A percentile compares a stretch with the other conserved stretches of the same genome.
Conservation (phyloP, 1,140 invertebrate species). For the Contarinia nasturtii region DNA sequence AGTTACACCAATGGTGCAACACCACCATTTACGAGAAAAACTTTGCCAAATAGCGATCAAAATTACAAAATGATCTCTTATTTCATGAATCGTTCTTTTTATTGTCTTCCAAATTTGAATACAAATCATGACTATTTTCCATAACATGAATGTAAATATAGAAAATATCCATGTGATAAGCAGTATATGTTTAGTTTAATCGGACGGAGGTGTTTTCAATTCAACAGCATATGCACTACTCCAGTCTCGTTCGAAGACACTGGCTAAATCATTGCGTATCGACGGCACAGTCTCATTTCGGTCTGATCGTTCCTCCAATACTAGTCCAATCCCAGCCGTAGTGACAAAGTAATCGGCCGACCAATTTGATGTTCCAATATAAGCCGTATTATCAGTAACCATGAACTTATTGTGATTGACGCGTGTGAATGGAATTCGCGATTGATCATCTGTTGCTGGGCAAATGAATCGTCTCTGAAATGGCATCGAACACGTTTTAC, state of each 20-base stretch:
- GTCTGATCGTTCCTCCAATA: slow-evolving; percentile 38
- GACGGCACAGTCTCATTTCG: slow-evolving; percentile 25
- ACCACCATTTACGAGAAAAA: too few relatives aligned
- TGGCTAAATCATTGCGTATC: slow-evolving; percentile 52
- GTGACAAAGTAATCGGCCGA: slow-evolving; percentile 87
- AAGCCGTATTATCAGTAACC: slow-evolving; percentile 86
- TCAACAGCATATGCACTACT: slow-evolving; percentile 47
- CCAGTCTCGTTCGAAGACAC: slow-evolving; percentile 80
- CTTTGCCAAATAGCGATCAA: too few relatives aligned
- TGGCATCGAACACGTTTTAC: not conserved
- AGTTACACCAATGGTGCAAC: too few relatives aligned
- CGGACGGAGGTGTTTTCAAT: slow-evolving; percentile 3
- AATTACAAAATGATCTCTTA: too few relatives aligned
- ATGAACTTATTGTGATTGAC: slow-evolving; percentile 99
- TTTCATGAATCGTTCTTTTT: too few relatives aligned
- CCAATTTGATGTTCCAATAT: slow-evolving; percentile 97
- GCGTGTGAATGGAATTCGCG: slow-evolving; percentile 67
- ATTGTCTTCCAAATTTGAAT: too few relatives aligned
- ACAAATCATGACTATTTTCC: too few relatives aligned
- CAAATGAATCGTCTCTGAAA: slow-evolving; percentile 60
- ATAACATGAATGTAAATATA: too few relatives aligned
- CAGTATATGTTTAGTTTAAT: too few relatives aligned
- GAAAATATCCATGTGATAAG: too few relatives aligned
- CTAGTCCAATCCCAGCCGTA: slow-evolving; percentile 69
- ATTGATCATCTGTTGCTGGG: slow-evolving; percentile 50